phyloP scores from a whole-genome alignment of 2,113 vertebrate species.

The Dicentrarchus labrax region DNA sequence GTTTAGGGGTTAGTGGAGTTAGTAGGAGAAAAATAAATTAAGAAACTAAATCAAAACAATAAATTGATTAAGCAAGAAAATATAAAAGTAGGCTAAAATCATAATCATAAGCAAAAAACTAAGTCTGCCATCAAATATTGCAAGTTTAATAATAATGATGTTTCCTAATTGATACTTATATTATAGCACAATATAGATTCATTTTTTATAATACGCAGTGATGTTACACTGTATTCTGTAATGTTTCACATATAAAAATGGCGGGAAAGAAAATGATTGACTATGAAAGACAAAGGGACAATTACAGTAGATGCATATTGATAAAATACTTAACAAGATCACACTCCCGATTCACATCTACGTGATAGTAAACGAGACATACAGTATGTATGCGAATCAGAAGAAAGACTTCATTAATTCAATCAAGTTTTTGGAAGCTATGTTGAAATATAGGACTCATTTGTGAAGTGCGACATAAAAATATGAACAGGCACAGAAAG shows the following conservation, averaged over 20 bases:
- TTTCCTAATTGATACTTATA: neutral
- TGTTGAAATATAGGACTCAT: neutral
- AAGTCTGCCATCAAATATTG: neutral
- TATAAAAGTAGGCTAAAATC: slow-evolving; percentile 18
- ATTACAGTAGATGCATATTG: slow-evolving; percentile 19
- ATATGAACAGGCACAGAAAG: slow-evolving; percentile 25
- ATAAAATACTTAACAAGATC: slow-evolving; percentile 31
- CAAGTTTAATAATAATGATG: neutral
- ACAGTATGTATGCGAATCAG: slow-evolving; percentile 9
- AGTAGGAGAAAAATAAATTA: slow-evolving; percentile 54
- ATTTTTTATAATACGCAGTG: slow-evolving; percentile 8
- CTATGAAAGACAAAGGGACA: slow-evolving; percentile 52
- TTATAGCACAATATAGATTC: neutral
- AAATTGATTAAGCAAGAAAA: slow-evolving; percentile 23
- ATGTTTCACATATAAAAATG: slow-evolving; percentile 43
- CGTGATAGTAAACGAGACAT: neutral
- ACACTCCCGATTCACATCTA: slow-evolving; percentile 24
- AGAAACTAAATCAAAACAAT: slow-evolving; percentile 19
- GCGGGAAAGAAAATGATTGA: slow-evolving; percentile 38
- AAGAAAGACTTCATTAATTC: slow-evolving; percentile 4
- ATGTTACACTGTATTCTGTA: neutral
- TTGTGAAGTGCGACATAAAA: slow-evolving; percentile 1
- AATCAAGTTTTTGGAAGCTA: neutral
- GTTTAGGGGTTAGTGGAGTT: slow-evolving; percentile 78
- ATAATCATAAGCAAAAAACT: neutral